phyloP scores from a whole-genome alignment of 2,113 vertebrate genomes.

The Campylomormyrus numenius region DNA sequence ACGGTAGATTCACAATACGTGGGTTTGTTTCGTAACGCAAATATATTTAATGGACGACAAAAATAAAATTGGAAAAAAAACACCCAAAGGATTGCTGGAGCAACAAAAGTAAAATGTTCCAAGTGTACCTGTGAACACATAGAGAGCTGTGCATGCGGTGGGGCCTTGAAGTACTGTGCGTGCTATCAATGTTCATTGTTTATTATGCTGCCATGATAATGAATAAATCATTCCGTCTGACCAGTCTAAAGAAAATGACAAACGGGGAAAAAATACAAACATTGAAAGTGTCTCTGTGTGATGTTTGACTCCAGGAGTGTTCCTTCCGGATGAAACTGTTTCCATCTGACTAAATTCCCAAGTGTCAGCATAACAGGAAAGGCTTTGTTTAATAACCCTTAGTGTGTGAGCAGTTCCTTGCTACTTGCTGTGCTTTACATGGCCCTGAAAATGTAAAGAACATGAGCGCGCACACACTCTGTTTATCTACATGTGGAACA shows the following conservation, averaged over 20 bases:
- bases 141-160: conserved; percentile 58
- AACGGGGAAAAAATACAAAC: conserved; percentile 4
- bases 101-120: neutral
- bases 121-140: conserved; percentile 11
- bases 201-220: conserved; percentile 69
- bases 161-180: conserved; percentile 51
- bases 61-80: conserved; percentile 5
- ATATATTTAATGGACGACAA: conserved; percentile 14
- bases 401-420: neutral
- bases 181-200: conserved; percentile 67
- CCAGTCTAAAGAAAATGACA: conserved; percentile 34
- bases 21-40: conserved; percentile 19
- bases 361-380: neutral
- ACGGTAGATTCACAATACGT: neutral
- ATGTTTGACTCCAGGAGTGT: neutral
- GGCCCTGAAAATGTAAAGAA: neutral
- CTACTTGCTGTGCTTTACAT: neutral
- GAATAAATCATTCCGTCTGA: conserved; percentile 68
- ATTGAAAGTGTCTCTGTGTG: neutral
- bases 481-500: neutral
- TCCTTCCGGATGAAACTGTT: neutral
- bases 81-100: neutral
- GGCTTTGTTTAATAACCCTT: neutral
- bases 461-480: neutral
- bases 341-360: neutral